phyloP scores from a whole-genome alignment of 2,797 vertebrate species.

The Lateolabrax maculatus region DNA sequence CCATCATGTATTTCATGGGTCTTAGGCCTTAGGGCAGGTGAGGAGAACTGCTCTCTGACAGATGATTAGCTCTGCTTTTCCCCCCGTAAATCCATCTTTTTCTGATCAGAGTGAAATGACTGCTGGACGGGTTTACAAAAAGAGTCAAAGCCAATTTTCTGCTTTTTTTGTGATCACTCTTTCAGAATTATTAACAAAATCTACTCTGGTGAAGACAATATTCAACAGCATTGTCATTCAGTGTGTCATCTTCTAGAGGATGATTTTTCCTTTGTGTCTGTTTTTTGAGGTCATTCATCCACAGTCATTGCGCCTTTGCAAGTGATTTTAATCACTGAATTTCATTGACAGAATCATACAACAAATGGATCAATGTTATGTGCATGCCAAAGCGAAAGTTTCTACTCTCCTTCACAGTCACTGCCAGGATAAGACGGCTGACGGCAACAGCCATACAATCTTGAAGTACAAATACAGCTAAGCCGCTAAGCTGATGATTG shows the following conservation, averaged over 20 bases:
- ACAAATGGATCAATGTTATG: constrained; percentile 79
- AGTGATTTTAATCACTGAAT: constrained; percentile 75
- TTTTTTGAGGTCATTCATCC: constrained; percentile 64
- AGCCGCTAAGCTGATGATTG: constrained; percentile 89
- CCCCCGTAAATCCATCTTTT: constrained; percentile 37
- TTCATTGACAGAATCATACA: constrained; percentile 70
- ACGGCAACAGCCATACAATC: constrained; percentile 84
- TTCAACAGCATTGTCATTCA: constrained; percentile 37
- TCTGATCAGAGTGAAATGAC: constrained; percentile 43
- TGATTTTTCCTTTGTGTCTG: constrained; percentile 39
- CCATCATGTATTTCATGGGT: constrained; percentile 34
- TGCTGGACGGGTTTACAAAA: constrained; percentile 24
- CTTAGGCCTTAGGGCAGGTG: constrained; percentile 26
- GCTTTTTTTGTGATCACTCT: constrained; percentile 33
- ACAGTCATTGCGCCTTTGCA: constrained; percentile 44
- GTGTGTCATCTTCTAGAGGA: constrained; percentile 13
- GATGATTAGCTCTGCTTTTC: constrained; percentile 32
- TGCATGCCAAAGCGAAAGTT: constrained; percentile 78
- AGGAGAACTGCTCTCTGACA: constrained; percentile 33
- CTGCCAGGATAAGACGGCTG: constrained; percentile 81
- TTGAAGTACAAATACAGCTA: constrained; percentile 89
- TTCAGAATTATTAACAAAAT: constrained; percentile 47
- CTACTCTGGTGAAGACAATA: constrained; percentile 33
- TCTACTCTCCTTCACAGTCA: constrained; percentile 70
- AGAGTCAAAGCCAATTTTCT: constrained; percentile 23